These are phyloP conservation scores for Lasioglossum zephyrum DNA, from an alignment of 2,888 invertebrate genomes.

Conservation along the genomic window DNA sequence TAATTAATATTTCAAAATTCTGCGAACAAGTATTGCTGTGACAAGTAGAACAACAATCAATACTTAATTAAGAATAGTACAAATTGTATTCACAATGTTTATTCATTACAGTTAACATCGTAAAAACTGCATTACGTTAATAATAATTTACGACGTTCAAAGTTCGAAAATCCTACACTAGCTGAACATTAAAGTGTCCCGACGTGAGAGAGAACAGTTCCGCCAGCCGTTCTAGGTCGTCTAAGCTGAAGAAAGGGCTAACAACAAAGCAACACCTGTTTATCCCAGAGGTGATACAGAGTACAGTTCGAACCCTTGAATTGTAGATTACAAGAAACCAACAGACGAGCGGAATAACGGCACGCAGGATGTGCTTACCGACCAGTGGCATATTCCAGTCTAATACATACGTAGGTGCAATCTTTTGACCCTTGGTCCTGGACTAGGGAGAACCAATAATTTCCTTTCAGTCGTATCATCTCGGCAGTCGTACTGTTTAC, in stretches of 20 bases:
- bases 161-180: neutral
- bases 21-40: too few relatives aligned
- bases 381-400: neutral
- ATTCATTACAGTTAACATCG: too few relatives aligned
- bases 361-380: neutral
- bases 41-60: too few relatives aligned
- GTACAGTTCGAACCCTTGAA: neutral
- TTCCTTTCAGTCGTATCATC: neutral
- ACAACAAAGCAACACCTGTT: neutral
- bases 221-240: neutral
- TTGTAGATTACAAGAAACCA: constrained; percentile 12
- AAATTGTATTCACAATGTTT: too few relatives aligned
- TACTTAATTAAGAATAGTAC: too few relatives aligned
- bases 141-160: neutral
- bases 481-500: neutral
- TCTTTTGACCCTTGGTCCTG: neutral
- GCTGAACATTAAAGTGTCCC: neutral
- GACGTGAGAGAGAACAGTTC: neutral
- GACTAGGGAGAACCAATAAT: neutral
- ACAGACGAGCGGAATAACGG: constrained; percentile 22
- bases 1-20: too few relatives aligned
- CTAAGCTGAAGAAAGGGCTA: neutral
- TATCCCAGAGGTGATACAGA: neutral
- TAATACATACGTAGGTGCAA: constrained; percentile 1
- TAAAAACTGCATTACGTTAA: too few relatives aligned